Base-by-base conservation (phyloP, 1,140 invertebrate genomes). In the Acromyrmex charruanus region DNA sequence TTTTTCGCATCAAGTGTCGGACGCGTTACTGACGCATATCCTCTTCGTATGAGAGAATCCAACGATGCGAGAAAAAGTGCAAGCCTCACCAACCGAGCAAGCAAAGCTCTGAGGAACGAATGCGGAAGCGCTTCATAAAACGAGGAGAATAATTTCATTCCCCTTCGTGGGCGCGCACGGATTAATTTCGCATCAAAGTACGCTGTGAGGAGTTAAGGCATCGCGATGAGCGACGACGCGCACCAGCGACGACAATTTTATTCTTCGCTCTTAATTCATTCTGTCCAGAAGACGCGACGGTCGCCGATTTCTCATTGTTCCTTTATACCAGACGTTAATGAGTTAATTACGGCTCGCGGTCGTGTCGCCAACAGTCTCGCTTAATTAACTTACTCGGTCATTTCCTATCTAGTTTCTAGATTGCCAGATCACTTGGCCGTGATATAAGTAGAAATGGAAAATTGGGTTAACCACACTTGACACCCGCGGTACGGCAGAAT, bases 61-160 rank as follows among this genome's bases (percentile, higher is more conserved):
- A 14, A 18, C 39, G 55, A 49, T 28, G 71, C 39, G 68, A 63
- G 81, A 2, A 77, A 49, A 77, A 75, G 55, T 55, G 35, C 39
- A 53, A 63, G 25, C 39, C 16, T 1, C n/a, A 53, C 28, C 35
- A 1, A 25, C 39, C 9, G 28, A 39, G 21, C 53, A 3, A n/a
- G 65, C 55, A 49, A 63, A 68, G 63, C 65, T 18, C 31, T 28
- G 63, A 61, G 28, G 69, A 31, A 31, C 28, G 28, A 31, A 31
- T 31, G 28, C 28, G 28, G 28, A 39, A 63, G 69, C 51, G 71
- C 39, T 74, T 35, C 16, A 44, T 85, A 44, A 89, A 89, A 85
- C 74, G 28, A n/a, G 51, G 53, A 49, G 80, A 88, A 88, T 85
- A 89, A 89, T 89, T 89, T 74, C 49, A 35, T 44, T 44, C 39